phyloP scores from a whole-genome alignment of 2,113 vertebrate species.

The Tinamus guttatus region DNA sequence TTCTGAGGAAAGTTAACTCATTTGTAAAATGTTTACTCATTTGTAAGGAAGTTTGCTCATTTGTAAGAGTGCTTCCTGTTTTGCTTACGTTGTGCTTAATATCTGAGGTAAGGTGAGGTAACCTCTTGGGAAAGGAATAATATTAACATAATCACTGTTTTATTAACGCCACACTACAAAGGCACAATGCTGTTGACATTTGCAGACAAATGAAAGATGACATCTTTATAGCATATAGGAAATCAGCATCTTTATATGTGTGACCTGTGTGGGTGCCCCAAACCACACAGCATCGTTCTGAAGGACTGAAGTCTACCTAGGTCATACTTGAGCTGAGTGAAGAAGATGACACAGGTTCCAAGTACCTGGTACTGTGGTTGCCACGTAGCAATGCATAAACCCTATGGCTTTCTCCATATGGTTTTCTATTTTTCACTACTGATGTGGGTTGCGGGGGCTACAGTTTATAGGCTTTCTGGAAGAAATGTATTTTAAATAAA shows the following conservation, averaged over 20 bases:
- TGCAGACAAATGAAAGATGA: constrained; percentile 18
- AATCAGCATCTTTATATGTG: neutral
- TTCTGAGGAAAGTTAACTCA: neutral
- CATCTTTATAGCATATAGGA: constrained; percentile 15
- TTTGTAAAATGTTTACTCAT: too few relatives aligned
- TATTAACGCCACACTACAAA: neutral
- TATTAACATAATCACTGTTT: constrained; percentile 36
- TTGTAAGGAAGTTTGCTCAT: neutral
- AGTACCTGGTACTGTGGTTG: fast-evolving
- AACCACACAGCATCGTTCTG: neutral
- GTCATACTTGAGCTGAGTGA: neutral
- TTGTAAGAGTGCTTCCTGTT: neutral
- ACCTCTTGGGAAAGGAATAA: constrained; percentile 30
- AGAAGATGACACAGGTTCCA: neutral
- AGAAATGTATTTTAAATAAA: neutral
- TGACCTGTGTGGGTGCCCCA: neutral
- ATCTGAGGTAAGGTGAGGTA: neutral
- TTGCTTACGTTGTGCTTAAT: neutral
- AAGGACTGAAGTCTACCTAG: constrained; percentile 4
- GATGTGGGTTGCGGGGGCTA: neutral
- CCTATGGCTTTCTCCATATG: neutral
- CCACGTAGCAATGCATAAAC: fast-evolving
- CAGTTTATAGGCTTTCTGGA: neutral
- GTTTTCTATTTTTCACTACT: neutral
- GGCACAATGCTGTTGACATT: neutral